Conservation (phyloP, 64 coral and sea anemone genomes). For the Pocillopora verrucosa region DNA sequence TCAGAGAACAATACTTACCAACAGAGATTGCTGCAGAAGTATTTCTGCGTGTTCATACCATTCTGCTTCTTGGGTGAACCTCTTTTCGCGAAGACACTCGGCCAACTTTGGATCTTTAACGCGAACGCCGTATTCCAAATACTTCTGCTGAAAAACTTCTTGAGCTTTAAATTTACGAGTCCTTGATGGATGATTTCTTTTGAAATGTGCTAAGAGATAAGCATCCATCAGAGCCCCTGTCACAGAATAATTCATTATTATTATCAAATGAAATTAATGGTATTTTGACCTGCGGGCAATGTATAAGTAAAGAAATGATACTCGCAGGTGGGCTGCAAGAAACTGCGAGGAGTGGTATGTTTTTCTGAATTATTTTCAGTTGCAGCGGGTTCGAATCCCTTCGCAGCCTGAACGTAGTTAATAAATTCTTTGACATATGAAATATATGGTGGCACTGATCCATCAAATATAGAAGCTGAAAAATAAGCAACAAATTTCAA, state of each 20-base stretch:
- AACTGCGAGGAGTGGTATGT: too few species aligned
- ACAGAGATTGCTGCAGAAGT: conserved; percentile 4
- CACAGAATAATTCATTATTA: neutral
- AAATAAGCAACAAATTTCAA: too few species aligned
- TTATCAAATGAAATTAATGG: neutral
- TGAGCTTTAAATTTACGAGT: conserved; percentile 49
- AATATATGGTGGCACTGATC: too few species aligned
- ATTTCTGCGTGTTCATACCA: conserved; percentile 49
- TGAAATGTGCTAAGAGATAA: conserved; percentile 37
- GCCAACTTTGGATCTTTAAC: conserved; percentile 37
- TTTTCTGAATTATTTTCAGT: too few species aligned
- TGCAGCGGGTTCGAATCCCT: too few species aligned
- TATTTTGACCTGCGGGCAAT: neutral
- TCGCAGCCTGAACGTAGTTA: too few species aligned
- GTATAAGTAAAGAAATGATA: too few species aligned
- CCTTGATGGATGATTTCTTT: conserved; percentile 8
- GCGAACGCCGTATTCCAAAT: conserved; percentile 53
- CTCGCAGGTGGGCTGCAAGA: too few species aligned
- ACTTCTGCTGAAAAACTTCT: conserved; percentile 56
- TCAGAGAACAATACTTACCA: conserved; percentile 17
- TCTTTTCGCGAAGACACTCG: conserved; percentile 21
- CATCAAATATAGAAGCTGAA: too few species aligned
- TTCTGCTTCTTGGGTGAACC: conserved; percentile 33
- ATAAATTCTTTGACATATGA: too few species aligned
- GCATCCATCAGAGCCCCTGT: conserved; percentile 57